phyloP scores from a whole-genome alignment of 2,888 invertebrate genomes.

The Branchipolynoe longqiensis region DNA sequence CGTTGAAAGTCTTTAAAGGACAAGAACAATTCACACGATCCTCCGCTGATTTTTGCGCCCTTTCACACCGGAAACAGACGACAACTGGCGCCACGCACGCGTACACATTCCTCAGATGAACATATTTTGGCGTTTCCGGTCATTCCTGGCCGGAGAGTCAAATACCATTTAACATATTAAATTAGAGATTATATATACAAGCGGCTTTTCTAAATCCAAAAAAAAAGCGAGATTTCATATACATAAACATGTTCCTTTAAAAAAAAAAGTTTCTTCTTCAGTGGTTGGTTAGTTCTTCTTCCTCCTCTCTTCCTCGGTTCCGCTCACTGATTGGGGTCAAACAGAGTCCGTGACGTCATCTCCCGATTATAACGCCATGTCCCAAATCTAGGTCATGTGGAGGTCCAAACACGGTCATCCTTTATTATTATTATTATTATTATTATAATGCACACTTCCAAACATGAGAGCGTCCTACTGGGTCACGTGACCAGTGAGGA shows the following conservation, averaged over 20 bases:
- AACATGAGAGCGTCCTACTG: constrained; percentile 5
- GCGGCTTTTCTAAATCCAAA: constrained; percentile 45
- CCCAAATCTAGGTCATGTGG: no score
- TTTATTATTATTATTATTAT: no score
- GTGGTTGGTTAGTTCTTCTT: neutral
- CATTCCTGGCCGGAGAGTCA: constrained; percentile 20
- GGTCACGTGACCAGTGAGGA: constrained; percentile 19
- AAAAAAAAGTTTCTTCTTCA: no score
- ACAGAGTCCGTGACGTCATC: no score
- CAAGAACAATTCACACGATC: constrained; percentile 25
- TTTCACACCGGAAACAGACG: constrained; percentile 49
- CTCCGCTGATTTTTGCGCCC: constrained; percentile 31
- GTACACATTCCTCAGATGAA: constrained; percentile 47
- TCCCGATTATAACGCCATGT: no score
- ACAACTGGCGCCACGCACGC: constrained; percentile 37
- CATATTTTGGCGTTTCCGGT: constrained; percentile 50
- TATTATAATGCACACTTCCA: no score
- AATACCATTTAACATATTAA: constrained; percentile 51
- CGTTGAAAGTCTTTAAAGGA: constrained; percentile 29
- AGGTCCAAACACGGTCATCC: no score
- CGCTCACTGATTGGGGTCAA: no score
- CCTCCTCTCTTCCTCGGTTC: no score
- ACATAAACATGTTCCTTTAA: no score
- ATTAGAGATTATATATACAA: constrained; percentile 55
- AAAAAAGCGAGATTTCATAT: constrained; percentile 54